Conservation (phyloP, 2,113 vertebrate genomes). For the Solenodon paradoxus region DNA sequence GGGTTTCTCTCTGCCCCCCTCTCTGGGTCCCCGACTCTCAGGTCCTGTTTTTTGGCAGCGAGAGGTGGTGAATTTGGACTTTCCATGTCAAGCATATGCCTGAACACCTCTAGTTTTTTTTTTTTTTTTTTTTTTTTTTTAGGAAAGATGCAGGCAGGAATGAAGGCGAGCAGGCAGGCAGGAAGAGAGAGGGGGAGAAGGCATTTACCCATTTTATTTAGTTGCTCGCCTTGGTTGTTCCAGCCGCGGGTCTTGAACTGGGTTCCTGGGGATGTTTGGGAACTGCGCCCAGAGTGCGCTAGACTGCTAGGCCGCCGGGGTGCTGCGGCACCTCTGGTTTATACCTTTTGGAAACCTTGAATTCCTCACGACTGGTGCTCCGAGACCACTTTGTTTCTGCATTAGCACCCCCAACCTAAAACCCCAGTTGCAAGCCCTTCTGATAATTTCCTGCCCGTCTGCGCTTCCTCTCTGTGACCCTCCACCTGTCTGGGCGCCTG, state of each 20-base stretch:
- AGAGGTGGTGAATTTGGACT: slow-evolving; percentile 1
- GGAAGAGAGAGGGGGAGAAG: too few species aligned
- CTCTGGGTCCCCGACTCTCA: not conserved
- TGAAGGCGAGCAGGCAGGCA: too few species aligned
- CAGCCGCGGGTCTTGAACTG: too few species aligned
- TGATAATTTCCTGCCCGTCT: not conserved
- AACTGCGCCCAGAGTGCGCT: too few species aligned
- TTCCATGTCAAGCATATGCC: not conserved
- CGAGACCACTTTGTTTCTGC: not conserved
- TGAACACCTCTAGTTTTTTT: not conserved
- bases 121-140: too few species aligned
- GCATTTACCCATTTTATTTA: too few species aligned
- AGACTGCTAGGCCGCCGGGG: too few species aligned
- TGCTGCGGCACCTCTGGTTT: too few species aligned
- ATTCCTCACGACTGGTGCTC: not conserved
- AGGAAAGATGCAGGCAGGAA: too few species aligned
- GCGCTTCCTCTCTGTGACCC: not conserved
- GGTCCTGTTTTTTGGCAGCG: too few species aligned
- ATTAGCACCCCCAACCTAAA: not conserved
- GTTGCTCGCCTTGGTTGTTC: too few species aligned
- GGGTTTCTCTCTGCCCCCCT: not conserved
- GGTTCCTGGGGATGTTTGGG: too few species aligned
- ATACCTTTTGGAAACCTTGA: not conserved
- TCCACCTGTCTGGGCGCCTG: not conserved
- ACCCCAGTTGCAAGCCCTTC: not conserved